Evolutionary conservation across 2,113 vertebrate genomes (phyloP).

Genomic region (Carollia perspicillata): DNA sequence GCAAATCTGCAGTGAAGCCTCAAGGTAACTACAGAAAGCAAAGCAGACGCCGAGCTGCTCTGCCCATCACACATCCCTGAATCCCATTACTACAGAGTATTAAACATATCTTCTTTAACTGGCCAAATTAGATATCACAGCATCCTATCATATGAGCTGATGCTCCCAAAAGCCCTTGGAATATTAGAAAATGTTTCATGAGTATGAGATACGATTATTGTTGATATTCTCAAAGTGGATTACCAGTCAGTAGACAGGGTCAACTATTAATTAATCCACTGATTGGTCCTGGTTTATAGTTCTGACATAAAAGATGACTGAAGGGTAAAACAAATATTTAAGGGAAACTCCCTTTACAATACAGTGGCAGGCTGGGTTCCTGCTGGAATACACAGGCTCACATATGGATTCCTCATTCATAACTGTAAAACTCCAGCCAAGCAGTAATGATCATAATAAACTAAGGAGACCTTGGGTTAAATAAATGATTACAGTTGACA

Average conservation of each 20-base stretch:
- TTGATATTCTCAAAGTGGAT: not conserved
- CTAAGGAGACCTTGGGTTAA: slow-evolving; percentile 62
- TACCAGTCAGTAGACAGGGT: not conserved
- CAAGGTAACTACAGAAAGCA: not conserved
- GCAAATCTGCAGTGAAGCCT: not conserved
- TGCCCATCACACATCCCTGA: not conserved
- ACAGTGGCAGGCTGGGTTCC: not conserved
- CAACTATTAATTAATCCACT: not conserved
- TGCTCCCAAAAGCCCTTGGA: not conserved
- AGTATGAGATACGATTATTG: not conserved
- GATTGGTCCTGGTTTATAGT: not conserved
- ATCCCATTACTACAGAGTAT: not conserved
- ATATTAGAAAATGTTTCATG: not conserved
- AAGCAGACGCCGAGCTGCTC: not conserved
- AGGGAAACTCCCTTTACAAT: not conserved
- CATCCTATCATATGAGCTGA: not conserved
- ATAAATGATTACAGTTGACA: slow-evolving; percentile 66
- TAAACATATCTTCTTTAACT: not conserved
- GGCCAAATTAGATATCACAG: not conserved
- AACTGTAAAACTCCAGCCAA: slow-evolving; percentile 31
- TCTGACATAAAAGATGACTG: slow-evolving; percentile 19
- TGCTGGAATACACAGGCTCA: not conserved
- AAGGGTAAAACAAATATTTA: not conserved
- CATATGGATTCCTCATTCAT: not conserved
- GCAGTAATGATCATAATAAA: slow-evolving; percentile 56